These are phyloP conservation scores for Anisognathus igniventris DNA, from an alignment of 2,797 vertebrate genomes.

Conservation along the genomic window DNA sequence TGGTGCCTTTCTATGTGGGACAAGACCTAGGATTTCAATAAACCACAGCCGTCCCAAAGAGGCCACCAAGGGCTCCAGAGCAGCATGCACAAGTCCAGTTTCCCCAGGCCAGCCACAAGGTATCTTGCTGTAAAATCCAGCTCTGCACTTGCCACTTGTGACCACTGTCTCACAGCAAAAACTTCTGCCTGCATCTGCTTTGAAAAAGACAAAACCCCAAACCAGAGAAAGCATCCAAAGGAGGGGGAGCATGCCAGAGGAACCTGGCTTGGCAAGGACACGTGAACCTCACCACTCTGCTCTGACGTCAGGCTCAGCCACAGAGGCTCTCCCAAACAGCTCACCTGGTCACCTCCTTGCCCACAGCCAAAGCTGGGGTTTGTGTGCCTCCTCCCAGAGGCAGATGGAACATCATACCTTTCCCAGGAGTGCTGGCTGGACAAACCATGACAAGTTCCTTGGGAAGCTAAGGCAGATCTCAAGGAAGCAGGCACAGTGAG, in stretches of 20 bases:
- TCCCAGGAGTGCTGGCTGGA: not conserved
- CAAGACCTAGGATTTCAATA: not conserved
- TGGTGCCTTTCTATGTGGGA: not conserved
- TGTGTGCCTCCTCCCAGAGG: not conserved
- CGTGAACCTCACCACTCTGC: not conserved
- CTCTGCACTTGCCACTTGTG: not conserved
- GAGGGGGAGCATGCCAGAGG: not conserved
- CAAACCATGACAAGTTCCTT: not conserved
- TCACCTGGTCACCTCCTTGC: not conserved
- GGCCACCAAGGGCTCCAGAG: not conserved
- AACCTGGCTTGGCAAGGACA: not conserved
- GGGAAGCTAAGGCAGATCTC: not conserved
- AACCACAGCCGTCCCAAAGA: not conserved
- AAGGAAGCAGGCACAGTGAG: not conserved
- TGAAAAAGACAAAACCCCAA: not conserved
- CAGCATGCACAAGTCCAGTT: not conserved
- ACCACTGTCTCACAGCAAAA: not conserved
- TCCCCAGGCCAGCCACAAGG: not conserved
- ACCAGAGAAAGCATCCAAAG: not conserved
- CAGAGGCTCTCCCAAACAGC: not conserved
- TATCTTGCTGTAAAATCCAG: not conserved
- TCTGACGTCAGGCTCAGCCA: not conserved
- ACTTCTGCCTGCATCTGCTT: not conserved
- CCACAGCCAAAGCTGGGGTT: not conserved
- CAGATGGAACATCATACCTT: not conserved